Evolutionary conservation across 2,888 invertebrate genomes (phyloP).

Genomic region (Drosophila fulvimacula): DNA sequence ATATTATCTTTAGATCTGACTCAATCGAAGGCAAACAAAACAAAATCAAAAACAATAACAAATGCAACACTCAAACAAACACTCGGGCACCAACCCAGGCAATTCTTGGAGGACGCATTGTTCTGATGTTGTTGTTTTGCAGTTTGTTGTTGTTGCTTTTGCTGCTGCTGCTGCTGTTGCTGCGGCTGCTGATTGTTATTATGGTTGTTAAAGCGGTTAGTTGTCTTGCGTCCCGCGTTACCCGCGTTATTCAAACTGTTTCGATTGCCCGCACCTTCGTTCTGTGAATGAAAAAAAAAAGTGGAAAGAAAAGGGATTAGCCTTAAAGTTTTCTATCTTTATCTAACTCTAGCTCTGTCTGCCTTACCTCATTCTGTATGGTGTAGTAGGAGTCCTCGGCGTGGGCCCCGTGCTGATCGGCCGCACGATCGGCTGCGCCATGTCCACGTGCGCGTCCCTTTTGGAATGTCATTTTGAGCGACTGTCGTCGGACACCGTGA

Average conservation of each 20-base stretch:
- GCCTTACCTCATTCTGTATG: conserved; percentile 89
- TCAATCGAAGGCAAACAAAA: conserved; percentile 9
- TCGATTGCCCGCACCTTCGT: conserved; percentile 85
- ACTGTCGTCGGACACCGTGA: conserved; percentile 86
- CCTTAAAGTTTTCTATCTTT: too few species aligned
- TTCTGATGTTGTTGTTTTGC: conserved; percentile 28
- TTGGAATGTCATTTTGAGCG: conserved; percentile 92
- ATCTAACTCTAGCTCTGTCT: too few species aligned
- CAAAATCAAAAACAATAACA: conserved; percentile 20
- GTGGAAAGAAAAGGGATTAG: conserved; percentile 39
- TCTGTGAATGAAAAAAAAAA: conserved; percentile 82
- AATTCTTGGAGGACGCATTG: conserved; percentile 27
- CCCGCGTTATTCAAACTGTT: conserved; percentile 52
- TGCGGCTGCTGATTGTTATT: conserved; percentile 64
- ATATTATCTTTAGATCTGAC: not conserved
- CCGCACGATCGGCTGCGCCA: conserved; percentile 83
- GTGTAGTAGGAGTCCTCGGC: conserved; percentile 87
- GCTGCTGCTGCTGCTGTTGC: conserved; percentile 25
- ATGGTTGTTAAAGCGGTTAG: conserved; percentile 89
- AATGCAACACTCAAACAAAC: conserved; percentile 23
- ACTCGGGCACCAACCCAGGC: conserved; percentile 84
- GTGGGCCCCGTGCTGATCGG: conserved; percentile 77
- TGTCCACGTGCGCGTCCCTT: conserved; percentile 88
- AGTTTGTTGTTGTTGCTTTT: conserved; percentile 28
- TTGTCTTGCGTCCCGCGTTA: conserved; percentile 88